Base-by-base conservation (phyloP, 2,797 vertebrate genomes). In the Anabacerthia variegaticeps region DNA sequence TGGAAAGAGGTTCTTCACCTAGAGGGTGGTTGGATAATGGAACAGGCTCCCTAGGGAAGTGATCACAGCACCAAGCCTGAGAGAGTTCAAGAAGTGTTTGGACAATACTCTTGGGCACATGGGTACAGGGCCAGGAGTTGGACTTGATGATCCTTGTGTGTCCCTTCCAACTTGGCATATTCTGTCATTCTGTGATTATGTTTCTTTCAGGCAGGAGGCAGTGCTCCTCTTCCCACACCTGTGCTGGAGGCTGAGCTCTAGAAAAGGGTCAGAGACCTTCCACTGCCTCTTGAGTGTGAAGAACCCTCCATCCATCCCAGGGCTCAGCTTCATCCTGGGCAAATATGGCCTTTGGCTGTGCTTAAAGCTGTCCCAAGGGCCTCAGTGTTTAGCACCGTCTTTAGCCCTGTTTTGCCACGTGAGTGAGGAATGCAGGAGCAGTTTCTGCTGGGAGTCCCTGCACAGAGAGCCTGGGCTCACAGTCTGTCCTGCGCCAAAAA, bases 401-500 rank as follows among this genome's bases (percentile, higher is more conserved):
- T 37, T 79, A 67, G 52, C 32, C 55, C 71, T 28, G 8, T 80
- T 95, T 82, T 18, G 28, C 56, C 23, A 11, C 30, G 79, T 39
- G 88, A 83, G 74, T 12, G 13, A 91, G 90, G 95, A 96, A 84
- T 41, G 77, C 51, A 44, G 49, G 69, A 92, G 59, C 2, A 14
- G 46, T 74, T 95, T 84, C 22, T 91, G 55, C 58, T 65, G 80
- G 43, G 16, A 66, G 79, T 79, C 36, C 18, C 17, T 26, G 88
- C 20, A 7, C 8, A 27, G 41, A 58, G 16, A 92, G 59, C 69
- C 51, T 3, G 3, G 93, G 80, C 81, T 93, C 6, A 0, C 28
- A 88, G 94, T 75, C 86, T 93, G 88, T 48, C 58, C 61, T 78
- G 56, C 7, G 22, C 92, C 14, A 90, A 95, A 97, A 97, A 97